phyloP scores from a whole-genome alignment of 1,140 invertebrate species.

The Diachasma alloeum region DNA sequence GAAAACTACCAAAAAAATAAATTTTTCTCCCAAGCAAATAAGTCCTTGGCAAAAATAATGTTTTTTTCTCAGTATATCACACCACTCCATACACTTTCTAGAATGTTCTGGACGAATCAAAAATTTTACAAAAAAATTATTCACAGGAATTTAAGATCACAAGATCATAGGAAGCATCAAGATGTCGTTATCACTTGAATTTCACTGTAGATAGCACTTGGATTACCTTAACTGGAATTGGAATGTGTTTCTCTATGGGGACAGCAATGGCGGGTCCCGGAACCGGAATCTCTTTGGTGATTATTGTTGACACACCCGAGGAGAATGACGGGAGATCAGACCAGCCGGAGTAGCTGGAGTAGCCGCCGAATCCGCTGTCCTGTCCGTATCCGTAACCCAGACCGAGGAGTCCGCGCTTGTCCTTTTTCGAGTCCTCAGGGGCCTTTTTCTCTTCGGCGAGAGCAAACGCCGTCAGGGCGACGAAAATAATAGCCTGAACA shows the following conservation, averaged over 20 bases:
- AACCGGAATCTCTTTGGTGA: conserved; percentile 57
- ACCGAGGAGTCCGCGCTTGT: conserved; percentile 53
- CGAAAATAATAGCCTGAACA: conserved; percentile 44
- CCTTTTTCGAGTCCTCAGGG: conserved; percentile 41
- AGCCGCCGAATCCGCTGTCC: conserved; percentile 19
- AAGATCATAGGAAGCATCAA: too few relatives aligned
- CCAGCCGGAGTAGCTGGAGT: conserved; percentile 8
- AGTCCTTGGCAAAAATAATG: too few relatives aligned
- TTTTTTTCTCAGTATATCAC: too few relatives aligned
- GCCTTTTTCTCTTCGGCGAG: conserved; percentile 40
- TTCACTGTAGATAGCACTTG: not conserved
- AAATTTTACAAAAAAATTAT: not conserved
- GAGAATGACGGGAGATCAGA: conserved; percentile 15
- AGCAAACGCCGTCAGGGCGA: conserved; percentile 49
- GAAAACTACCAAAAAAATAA: too few relatives aligned
- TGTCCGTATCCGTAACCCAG: conserved; percentile 47
- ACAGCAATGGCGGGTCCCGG: conserved; percentile 54
- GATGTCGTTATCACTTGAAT: too few relatives aligned
- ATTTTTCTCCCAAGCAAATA: too few relatives aligned
- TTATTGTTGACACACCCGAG: conserved; percentile 37
- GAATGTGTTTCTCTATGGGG: conserved; percentile 54
- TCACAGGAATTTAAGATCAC: too few relatives aligned
- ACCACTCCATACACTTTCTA: conserved; percentile 21
- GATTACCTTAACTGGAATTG: conserved; percentile 54
- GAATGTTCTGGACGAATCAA: conserved; percentile 8